A percentile compares a stretch with the other conserved stretches of the same genome.
Evolutionary conservation across 2,797 vertebrate species (phyloP).

Genomic region (Siniperca undulata): DNA sequence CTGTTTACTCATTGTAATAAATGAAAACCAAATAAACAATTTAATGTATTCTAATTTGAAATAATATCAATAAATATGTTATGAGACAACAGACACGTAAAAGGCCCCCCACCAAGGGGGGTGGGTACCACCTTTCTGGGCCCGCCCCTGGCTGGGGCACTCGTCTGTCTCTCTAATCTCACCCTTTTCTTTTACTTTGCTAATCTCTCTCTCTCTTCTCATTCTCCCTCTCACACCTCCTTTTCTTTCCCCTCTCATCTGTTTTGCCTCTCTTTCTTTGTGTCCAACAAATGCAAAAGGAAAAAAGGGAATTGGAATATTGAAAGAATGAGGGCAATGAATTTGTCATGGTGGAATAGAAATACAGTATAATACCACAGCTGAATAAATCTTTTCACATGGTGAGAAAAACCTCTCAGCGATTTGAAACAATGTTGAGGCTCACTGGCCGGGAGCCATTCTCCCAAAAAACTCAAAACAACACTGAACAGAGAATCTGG

Average conservation of each 20-base stretch:
- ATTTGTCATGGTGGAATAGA: constrained; percentile 69
- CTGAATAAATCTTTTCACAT: constrained; percentile 65
- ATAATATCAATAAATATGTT: neutral
- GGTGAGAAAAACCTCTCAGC: constrained; percentile 54
- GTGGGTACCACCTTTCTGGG: neutral
- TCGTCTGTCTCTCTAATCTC: neutral
- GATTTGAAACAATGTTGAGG: constrained; percentile 52
- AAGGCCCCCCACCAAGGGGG: no score
- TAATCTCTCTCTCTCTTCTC: neutral
- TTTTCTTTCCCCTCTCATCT: constrained; percentile 2
- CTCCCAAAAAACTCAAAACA: constrained; percentile 14
- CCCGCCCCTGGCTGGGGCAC: neutral
- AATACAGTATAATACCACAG: constrained; percentile 60
- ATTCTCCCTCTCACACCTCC: neutral
- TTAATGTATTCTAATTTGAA: neutral
- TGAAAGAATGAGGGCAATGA: constrained; percentile 73
- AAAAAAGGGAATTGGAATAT: constrained; percentile 50
- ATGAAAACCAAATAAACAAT: neutral
- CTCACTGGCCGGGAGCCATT: constrained; percentile 14
- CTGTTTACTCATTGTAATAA: neutral
- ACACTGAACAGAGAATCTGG: neutral
- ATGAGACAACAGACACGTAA: no score
- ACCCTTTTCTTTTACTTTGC: neutral
- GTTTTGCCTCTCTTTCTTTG: constrained; percentile 28
- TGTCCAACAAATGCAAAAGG: constrained; percentile 31